Conservation (phyloP, 2,113 vertebrate genomes). For the Stegastes partitus region DNA sequence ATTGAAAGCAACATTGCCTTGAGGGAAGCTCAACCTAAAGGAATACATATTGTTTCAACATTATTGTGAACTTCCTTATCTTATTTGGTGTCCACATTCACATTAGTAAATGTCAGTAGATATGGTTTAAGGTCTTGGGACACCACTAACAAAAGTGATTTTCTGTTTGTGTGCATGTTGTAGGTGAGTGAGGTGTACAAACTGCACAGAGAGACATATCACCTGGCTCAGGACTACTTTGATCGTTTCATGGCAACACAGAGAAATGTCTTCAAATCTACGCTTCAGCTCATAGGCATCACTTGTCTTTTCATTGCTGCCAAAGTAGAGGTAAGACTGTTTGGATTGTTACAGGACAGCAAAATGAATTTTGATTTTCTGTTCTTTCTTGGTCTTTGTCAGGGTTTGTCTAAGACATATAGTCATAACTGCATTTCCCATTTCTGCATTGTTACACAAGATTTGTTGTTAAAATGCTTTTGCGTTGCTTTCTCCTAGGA, state of each 20-base stretch:
- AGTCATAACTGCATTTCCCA: not conserved
- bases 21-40: too few relatives aligned
- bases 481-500: conserved; percentile 84
- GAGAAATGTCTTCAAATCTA: conserved; percentile 90
- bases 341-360: not conserved
- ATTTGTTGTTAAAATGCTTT: not conserved
- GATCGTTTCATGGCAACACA: conserved; percentile 98
- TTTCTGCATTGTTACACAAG: not conserved
- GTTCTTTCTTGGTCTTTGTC: not conserved
- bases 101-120: not conserved
- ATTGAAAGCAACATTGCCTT: too few relatives aligned
- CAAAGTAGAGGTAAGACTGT: conserved; percentile 90
- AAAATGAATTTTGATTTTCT: not conserved
- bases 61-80: not conserved
- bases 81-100: not conserved
- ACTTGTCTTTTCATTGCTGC: conserved; percentile 95
- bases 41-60: not conserved
- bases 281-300: conserved; percentile 96
- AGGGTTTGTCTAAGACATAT: not conserved
- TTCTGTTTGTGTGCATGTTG: not conserved
- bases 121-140: not conserved
- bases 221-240: conserved; percentile 96
- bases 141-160: not conserved
- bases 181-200: conserved; percentile 97
- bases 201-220: conserved; percentile 95